Percentiles rank a stretch among this genome's conserved stretches.
Conservation (phyloP, 1,140 invertebrate species). For the Brachionus calyciflorus region DNA sequence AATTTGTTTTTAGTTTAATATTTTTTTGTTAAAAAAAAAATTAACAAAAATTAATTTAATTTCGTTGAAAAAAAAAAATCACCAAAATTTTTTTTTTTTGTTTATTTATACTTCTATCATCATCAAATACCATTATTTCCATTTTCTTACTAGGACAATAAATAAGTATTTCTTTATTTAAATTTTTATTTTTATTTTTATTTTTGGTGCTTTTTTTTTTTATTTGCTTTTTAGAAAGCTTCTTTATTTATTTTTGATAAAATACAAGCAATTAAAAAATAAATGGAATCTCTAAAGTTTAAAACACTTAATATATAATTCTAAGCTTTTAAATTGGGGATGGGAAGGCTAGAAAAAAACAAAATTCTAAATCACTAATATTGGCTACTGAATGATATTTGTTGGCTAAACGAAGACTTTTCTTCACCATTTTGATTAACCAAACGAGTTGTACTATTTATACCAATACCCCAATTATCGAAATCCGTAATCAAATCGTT, state of each 20-base stretch:
- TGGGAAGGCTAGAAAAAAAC: background rate
- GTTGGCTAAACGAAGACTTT: slow-evolving; percentile 46
- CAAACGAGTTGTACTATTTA: slow-evolving; percentile 3
- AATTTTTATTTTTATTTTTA: too few species aligned
- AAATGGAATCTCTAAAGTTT: background rate
- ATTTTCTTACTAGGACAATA: too few species aligned
- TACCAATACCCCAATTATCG: slow-evolving; percentile 46
- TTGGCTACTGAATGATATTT: slow-evolving; percentile 37
- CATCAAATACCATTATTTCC: too few species aligned
- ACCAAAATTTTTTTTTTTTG: slow-evolving; percentile 8
- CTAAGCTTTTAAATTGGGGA: too few species aligned
- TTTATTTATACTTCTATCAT: background rate
- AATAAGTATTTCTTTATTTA: too few species aligned
- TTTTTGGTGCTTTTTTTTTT: too few species aligned
- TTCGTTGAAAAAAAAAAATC: slow-evolving; percentile 6
- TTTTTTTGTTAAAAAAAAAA: background rate
- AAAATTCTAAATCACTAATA: too few species aligned
- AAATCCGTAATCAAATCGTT: slow-evolving; percentile 37
- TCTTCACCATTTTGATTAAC: slow-evolving; percentile 18
- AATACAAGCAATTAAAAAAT: too few species aligned
- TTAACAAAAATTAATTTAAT: background rate
- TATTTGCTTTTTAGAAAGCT: too few species aligned
- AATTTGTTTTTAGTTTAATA: too few species aligned
- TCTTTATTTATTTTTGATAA: too few species aligned
- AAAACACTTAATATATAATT: too few species aligned